phyloP scores from a whole-genome alignment of 2,797 vertebrate genomes.

The Aldrovandia affinis region DNA sequence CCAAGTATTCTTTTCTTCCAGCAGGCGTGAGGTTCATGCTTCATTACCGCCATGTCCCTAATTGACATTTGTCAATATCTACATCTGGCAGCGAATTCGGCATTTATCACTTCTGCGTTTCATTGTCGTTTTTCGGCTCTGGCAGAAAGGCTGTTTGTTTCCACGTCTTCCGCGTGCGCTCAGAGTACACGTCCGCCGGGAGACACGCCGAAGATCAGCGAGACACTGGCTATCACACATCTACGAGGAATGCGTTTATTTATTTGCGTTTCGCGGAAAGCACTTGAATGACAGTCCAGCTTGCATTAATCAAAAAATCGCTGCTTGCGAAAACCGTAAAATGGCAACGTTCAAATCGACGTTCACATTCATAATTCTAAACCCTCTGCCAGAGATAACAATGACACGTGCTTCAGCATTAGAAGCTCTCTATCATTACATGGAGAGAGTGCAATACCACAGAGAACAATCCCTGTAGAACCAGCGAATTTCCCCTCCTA shows the following conservation, averaged over 20 bases:
- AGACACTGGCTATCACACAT: neutral
- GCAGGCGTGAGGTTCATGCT: neutral
- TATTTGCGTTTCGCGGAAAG: neutral
- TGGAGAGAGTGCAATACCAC: neutral
- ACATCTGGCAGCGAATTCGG: neutral
- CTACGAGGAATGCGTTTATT: neutral
- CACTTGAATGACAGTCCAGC: constrained; percentile 7
- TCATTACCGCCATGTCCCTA: constrained; percentile 13
- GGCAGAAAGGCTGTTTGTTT: neutral
- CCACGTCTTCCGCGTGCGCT: neutral
- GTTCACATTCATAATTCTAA: constrained; percentile 13
- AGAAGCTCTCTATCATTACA: constrained; percentile 1
- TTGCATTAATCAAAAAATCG: neutral
- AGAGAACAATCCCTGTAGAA: neutral
- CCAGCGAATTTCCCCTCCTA: neutral
- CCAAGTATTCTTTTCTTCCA: neutral
- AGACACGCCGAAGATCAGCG: neutral
- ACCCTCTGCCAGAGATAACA: constrained; percentile 11
- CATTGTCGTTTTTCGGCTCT: neutral
- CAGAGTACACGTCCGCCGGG: neutral
- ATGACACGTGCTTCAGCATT: constrained; percentile 1
- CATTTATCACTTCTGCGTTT: neutral
- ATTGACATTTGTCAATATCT: constrained; percentile 1
- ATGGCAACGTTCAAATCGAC: neutral
- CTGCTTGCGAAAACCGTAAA: constrained; percentile 1